phyloP scores from a whole-genome alignment of 2,888 invertebrate genomes.

The Andrena camellia region DNA sequence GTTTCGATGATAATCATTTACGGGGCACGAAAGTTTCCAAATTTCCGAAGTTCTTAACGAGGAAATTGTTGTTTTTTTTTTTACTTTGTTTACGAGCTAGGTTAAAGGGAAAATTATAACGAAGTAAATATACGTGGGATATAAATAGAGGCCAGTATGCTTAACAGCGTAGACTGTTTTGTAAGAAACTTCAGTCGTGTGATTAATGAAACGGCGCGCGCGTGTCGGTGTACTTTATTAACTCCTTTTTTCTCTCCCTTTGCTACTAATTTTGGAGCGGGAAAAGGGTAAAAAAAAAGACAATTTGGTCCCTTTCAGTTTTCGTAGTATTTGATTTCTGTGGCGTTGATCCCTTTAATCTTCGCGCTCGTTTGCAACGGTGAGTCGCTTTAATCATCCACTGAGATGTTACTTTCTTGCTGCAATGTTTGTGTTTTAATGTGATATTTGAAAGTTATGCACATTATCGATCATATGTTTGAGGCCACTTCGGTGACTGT shows the following conservation, averaged over 20 bases:
- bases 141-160: slow-evolving; percentile 3
- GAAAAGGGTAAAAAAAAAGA: not conserved
- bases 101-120: slow-evolving; percentile 2
- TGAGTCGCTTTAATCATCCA: not conserved
- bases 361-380: not conserved
- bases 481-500: too few relatives aligned
- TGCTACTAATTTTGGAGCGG: slow-evolving; percentile 15
- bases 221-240: not conserved
- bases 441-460: not conserved
- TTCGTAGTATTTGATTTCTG: not conserved
- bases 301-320: not conserved
- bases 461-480: too few relatives aligned
- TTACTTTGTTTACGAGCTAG: not conserved
- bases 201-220: slow-evolving; percentile 34
- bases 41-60: not conserved
- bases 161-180: not conserved
- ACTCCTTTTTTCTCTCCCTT: not conserved
- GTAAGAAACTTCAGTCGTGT: slow-evolving; percentile 17
- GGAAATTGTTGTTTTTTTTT: not conserved
- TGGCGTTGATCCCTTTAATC: not conserved
- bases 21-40: not conserved
- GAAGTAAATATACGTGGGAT: slow-evolving; percentile 17
- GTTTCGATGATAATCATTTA: not conserved
- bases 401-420: not conserved
- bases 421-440: not conserved